Percentiles rank a stretch among this genome's conserved stretches.
Evolutionary conservation across 2,113 vertebrate genomes (phyloP).

Genomic region (Pseudonaja textilis): DNA sequence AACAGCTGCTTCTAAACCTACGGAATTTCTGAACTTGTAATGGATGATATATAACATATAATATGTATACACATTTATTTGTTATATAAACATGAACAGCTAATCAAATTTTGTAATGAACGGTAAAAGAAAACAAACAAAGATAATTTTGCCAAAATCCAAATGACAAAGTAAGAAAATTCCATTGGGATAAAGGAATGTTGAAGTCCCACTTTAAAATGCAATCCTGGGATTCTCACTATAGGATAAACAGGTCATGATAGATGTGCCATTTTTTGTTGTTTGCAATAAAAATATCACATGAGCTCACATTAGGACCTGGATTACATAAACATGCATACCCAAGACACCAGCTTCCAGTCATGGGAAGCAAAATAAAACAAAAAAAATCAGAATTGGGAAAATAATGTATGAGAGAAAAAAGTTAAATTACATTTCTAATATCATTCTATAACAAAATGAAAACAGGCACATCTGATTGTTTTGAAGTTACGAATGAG

Average conservation of each 20-base stretch:
- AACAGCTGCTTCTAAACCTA: not conserved
- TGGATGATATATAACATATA: not conserved
- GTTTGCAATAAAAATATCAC: not conserved
- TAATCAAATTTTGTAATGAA: not conserved
- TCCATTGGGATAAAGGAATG: not conserved
- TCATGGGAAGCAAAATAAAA: too few species aligned
- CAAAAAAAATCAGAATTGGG: not conserved
- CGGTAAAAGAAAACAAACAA: not conserved
- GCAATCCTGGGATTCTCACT: not conserved
- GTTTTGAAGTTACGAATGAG: not conserved
- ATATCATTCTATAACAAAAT: not conserved
- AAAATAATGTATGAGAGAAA: not conserved
- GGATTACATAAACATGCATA: not conserved
- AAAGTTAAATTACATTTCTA: not conserved
- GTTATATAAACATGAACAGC: not conserved
- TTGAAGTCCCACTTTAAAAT: not conserved
- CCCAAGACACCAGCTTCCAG: not conserved
- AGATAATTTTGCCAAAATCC: not conserved
- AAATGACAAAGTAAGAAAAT: not conserved
- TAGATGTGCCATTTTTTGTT: not conserved
- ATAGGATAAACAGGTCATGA: not conserved
- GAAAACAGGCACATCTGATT: not conserved
- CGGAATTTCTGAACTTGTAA: not conserved
- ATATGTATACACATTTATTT: not conserved
- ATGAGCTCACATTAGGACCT: not conserved